Evolutionary conservation across 2,888 invertebrate species (phyloP).

Genomic region (Enchytraeus crypticus): DNA sequence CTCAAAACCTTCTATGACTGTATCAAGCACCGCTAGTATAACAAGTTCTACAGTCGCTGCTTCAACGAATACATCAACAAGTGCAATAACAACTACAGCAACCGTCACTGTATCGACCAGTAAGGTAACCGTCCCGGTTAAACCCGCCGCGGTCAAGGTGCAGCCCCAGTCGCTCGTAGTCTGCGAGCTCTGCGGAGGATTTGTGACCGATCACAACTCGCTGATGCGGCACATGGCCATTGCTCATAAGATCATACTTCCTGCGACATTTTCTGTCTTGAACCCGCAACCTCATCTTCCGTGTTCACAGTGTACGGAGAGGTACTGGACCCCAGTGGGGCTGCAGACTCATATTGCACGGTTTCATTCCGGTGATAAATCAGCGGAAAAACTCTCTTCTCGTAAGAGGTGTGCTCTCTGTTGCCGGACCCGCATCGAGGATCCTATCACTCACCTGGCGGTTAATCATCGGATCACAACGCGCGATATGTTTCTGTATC

Average conservation of each 20-base stretch:
- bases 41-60: background rate
- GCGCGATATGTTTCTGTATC: constrained; percentile 2
- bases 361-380: background rate
- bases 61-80: background rate
- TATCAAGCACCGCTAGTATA: background rate
- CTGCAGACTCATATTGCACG: background rate
- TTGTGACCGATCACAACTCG: background rate
- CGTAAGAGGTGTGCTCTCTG: background rate
- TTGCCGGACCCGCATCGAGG: constrained; percentile 1
- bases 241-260: background rate
- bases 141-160: background rate
- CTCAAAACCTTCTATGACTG: background rate
- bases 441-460: background rate
- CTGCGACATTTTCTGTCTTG: background rate
- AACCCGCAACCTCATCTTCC: background rate
- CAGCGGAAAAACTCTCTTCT: background rate
- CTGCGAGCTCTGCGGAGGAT: constrained; percentile 10
- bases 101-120: no score
- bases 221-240: background rate
- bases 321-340: constrained; percentile 6
- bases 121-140: background rate
- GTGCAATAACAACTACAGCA: background rate
- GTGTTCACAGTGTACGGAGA: background rate
- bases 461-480: constrained; percentile 1
- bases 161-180: background rate